Base-by-base conservation (phyloP, 2,888 invertebrate species). In the Pollenia angustigena region DNA sequence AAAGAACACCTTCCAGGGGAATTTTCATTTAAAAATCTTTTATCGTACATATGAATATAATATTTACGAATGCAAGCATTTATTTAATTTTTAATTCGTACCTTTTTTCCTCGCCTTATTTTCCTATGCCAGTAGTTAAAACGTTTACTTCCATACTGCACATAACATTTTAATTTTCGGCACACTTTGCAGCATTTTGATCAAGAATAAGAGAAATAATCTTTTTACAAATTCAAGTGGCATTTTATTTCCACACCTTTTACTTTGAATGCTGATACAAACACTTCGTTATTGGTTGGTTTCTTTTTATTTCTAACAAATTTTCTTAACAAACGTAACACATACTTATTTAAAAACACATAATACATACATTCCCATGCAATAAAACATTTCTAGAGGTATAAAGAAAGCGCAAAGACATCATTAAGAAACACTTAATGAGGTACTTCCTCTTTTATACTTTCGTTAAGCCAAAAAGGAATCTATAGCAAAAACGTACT, bases 351-450 rank as follows among this genome's bases (percentile, higher is more conserved):
- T 14, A 40, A 12, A 52, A 46, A 64, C 32, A 64, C 18, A 52
- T 60, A n/a, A 40, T 23, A 9, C 8, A 52, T 60, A 50, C 14
- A 52, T 16, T 42, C 32, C 2, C n/a, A 75, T 16, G 42, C 8
- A 46, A 12, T 1, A n/a, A 54, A 16, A 60, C 18, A 9, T 60
- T 71, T 58, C 10, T 32, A 16, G 11, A 23, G 1, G 44, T 42
- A 56, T 4, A 52, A 16, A 79, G 50, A 72, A 60, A 84, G 14
- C 66, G 68, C 32, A 76, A 87, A 89, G 89, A 89, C 89, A 89
- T 89, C 89, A 88, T 89, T 89, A 89, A 88, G 88, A 76, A 86
- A 85, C 88, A 85, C 88, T 88, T 89, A 89, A 89, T 89, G 89
- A 88, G 85, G 88, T 78, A 89, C 88, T 88, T 89, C 89, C 89